A percentile compares a stretch with the other conserved stretches of the same genome.
Conservation (phyloP, 2,888 invertebrate species). For the Drosophila sordidula region DNA sequence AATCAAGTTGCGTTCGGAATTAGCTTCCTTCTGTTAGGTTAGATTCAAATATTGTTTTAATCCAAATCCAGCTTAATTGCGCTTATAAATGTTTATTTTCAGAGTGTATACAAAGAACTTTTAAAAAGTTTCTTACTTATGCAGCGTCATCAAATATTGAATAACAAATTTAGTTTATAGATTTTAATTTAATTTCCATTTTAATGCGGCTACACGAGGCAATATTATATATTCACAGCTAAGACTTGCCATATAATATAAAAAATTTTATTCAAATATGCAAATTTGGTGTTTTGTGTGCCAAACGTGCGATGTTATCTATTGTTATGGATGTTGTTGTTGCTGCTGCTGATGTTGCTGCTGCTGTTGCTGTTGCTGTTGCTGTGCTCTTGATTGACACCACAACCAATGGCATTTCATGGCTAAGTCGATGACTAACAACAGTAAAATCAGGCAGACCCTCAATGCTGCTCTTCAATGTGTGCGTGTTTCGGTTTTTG, state of each 20-base stretch:
- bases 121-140: background rate
- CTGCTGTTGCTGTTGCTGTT: slow-evolving; percentile 14
- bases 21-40: background rate
- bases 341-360: slow-evolving; percentile 5
- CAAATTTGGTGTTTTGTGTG: slow-evolving; percentile 33
- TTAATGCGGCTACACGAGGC: background rate
- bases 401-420: slow-evolving; percentile 35
- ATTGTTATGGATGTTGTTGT: slow-evolving; percentile 5
- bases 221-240: slow-evolving; percentile 9
- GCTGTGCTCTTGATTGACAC: slow-evolving; percentile 49
- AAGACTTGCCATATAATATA: background rate
- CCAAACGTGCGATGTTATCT: slow-evolving; percentile 19
- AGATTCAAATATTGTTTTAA: background rate
- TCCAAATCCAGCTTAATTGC: background rate
- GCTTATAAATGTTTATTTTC: background rate
- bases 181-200: background rate
- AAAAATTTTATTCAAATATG: slow-evolving; percentile 27
- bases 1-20: background rate
- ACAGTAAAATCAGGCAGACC: slow-evolving; percentile 27
- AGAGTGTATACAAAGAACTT: too few species aligned
- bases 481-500: slow-evolving; percentile 10
- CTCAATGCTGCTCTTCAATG: background rate
- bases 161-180: background rate
- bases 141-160: background rate
- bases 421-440: slow-evolving; percentile 51